phyloP scores from a whole-genome alignment of 2,797 vertebrate species.

The Semotilus atromaculatus region DNA sequence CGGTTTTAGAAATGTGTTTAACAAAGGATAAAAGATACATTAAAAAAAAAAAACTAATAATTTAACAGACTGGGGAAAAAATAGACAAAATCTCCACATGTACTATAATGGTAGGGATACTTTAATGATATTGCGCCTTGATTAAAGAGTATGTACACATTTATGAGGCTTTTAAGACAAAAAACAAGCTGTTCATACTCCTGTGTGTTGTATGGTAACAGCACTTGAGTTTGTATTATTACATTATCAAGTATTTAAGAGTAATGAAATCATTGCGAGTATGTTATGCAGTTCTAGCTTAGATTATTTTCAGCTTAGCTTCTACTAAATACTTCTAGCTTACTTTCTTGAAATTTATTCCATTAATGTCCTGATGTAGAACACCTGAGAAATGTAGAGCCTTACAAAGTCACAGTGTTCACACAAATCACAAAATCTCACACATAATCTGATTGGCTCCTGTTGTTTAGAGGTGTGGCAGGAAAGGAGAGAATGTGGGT shows the following conservation, averaged over 20 bases:
- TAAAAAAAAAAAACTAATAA: constrained; percentile 28
- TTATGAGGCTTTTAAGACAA: neutral
- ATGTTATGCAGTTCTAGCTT: neutral
- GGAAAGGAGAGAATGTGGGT: neutral
- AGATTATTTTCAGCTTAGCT: constrained; percentile 16
- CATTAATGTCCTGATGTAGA: constrained; percentile 11
- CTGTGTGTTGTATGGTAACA: neutral
- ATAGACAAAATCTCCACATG: neutral
- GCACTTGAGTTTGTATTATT: constrained; percentile 4
- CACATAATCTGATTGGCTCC: constrained; percentile 9
- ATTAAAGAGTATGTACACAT: constrained; percentile 6
- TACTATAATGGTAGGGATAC: neutral
- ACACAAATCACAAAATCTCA: neutral
- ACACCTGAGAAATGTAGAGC: constrained; percentile 35
- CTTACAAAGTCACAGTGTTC: constrained; percentile 42
- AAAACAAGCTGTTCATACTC: neutral
- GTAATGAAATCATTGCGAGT: neutral
- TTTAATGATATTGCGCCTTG: neutral
- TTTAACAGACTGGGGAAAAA: constrained; percentile 15
- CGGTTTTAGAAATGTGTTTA: neutral
- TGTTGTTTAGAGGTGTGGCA: neutral
- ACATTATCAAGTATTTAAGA: neutral
- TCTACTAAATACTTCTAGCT: neutral
- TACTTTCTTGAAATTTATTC: constrained; percentile 6
- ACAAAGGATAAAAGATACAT: constrained; percentile 37